phyloP scores from a whole-genome alignment of 2,113 vertebrate species.

The Nothocercus nigrocapillus region DNA sequence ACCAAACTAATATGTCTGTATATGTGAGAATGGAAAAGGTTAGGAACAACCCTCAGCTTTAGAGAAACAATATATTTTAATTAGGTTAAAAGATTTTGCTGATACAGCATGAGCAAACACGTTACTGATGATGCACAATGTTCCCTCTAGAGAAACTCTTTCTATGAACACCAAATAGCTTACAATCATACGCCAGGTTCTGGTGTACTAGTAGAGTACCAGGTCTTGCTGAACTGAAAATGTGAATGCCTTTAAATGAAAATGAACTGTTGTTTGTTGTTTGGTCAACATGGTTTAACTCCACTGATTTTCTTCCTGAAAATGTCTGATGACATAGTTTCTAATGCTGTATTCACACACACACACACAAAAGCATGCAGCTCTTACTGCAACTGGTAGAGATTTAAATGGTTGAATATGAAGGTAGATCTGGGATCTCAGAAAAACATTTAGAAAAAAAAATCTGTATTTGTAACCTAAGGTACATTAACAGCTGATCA shows the following conservation, averaged over 20 bases:
- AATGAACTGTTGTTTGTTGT: constrained; percentile 21
- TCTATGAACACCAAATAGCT: background rate
- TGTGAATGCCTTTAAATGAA: constrained; percentile 16
- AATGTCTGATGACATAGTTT: constrained; percentile 15
- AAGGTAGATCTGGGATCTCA: background rate
- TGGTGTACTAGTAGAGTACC: background rate
- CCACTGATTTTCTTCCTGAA: background rate
- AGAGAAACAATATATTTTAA: background rate
- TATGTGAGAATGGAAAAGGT: background rate
- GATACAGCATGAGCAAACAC: background rate
- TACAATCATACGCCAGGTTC: background rate
- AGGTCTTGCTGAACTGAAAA: constrained; percentile 14
- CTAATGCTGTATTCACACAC: background rate
- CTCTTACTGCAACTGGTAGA: background rate
- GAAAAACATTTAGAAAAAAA: constrained; percentile 21
- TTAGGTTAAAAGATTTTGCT: background rate
- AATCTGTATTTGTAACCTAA: background rate
- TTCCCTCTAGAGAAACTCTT: background rate
- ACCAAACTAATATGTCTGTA: background rate
- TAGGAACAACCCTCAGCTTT: background rate
- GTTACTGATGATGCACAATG: background rate
- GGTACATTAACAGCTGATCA: background rate
- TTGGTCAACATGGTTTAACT: constrained; percentile 37
- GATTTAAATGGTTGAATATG: background rate
- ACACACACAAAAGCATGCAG: background rate